A percentile compares a stretch with the other conserved stretches of the same genome.
Conservation (phyloP, 2,888 invertebrate genomes). For the Agrotis ipsilon region DNA sequence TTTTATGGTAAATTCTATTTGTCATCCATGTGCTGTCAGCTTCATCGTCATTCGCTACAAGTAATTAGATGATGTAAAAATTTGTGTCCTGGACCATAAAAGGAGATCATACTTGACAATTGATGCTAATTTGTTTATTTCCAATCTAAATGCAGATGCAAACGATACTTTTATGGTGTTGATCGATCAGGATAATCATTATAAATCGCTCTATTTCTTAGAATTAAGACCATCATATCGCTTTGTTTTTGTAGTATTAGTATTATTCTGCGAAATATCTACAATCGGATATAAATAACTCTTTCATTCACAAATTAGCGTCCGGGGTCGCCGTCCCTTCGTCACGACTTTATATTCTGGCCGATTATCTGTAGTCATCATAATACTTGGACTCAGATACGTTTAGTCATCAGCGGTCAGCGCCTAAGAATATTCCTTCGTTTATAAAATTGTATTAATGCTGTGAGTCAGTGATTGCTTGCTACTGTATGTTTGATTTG, state of each 20-base stretch:
- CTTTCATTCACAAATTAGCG: slow-evolving; percentile 64
- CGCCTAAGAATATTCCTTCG: slow-evolving; percentile 46
- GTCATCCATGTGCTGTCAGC: slow-evolving; percentile 66
- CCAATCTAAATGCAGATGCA: slow-evolving; percentile 63
- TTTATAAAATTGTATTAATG: slow-evolving; percentile 45
- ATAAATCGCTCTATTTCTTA: slow-evolving; percentile 49
- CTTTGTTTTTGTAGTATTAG: slow-evolving; percentile 19
- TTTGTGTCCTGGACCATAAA: slow-evolving; percentile 45
- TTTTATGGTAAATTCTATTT: slow-evolving; percentile 71
- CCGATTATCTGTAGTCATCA: slow-evolving; percentile 42
- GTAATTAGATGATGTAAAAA: slow-evolving; percentile 62
- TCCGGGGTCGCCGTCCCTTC: slow-evolving; percentile 77
- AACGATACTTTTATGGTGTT: slow-evolving; percentile 53
- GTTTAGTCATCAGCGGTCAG: slow-evolving; percentile 58
- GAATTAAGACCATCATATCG: slow-evolving; percentile 53
- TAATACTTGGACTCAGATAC: slow-evolving; percentile 35
- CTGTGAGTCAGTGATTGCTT: slow-evolving; percentile 66
- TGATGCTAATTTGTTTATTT: slow-evolving; percentile 47
- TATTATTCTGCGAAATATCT: slow-evolving; percentile 47
- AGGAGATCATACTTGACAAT: slow-evolving; percentile 34
- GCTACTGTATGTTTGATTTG: slow-evolving; percentile 65
- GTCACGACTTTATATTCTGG: slow-evolving; percentile 54
- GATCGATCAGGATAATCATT: slow-evolving; percentile 46
- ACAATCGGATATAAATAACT: slow-evolving; percentile 68
- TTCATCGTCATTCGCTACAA: slow-evolving; percentile 74